Evolutionary conservation across 2,888 invertebrate species (phyloP).

Genomic region (Leistus spinibarbis): DNA sequence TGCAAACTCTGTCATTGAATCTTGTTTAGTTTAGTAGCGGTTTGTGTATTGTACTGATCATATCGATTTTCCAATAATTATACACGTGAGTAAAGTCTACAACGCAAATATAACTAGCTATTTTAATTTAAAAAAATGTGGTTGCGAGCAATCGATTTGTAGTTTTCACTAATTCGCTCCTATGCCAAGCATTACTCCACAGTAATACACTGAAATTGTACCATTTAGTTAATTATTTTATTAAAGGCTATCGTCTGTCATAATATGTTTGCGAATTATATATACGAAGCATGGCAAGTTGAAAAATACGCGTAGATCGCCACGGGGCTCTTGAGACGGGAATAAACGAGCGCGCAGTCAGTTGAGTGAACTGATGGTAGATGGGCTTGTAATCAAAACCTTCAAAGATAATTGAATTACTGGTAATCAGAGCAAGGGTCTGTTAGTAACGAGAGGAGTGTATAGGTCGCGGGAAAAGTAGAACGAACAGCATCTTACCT

Average conservation of each 20-base stretch:
- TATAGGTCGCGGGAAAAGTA: background rate
- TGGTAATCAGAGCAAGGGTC: slow-evolving; percentile 27
- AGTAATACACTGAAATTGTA: too few species aligned
- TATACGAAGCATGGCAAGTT: background rate
- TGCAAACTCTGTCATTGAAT: background rate
- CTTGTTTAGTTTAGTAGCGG: background rate
- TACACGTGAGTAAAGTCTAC: background rate
- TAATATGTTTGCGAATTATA: background rate
- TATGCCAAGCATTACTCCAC: too few species aligned
- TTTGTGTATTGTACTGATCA: background rate
- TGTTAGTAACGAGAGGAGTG: slow-evolving; percentile 13
- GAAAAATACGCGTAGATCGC: background rate
- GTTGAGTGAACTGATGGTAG: slow-evolving; percentile 7
- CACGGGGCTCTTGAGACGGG: background rate
- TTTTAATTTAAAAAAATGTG: background rate
- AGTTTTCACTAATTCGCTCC: too few species aligned
- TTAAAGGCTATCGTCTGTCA: background rate
- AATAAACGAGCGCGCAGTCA: slow-evolving; percentile 4
- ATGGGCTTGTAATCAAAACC: slow-evolving; percentile 30
- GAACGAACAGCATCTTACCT: background rate
- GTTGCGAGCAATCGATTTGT: too few species aligned
- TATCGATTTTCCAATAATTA: background rate
- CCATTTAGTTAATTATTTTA: too few species aligned
- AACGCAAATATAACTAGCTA: background rate
- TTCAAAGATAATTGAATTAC: slow-evolving; percentile 35